These are phyloP conservation scores for Pseudorectes ferrugineus DNA, from an alignment of 2,113 vertebrate species.

Conservation along the genomic window DNA sequence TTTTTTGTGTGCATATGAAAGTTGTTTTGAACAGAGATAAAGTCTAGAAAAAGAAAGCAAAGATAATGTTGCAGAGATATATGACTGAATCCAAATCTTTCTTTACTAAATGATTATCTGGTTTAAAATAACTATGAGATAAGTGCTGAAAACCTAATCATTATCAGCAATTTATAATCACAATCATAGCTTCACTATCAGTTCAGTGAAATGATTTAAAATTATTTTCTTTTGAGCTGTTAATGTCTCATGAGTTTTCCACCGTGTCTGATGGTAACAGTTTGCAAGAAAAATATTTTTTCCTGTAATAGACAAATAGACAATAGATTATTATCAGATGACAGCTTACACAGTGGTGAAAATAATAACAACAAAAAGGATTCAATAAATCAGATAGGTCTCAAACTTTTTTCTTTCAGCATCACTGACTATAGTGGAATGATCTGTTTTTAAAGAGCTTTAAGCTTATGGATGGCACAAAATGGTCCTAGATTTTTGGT, in stretches of 20 bases:
- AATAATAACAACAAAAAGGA: constrained; percentile 22
- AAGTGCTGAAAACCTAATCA: constrained; percentile 34
- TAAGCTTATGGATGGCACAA: neutral
- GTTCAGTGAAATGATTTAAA: constrained; percentile 42
- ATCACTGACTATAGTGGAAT: neutral
- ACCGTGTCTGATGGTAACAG: neutral
- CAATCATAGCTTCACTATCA: constrained; percentile 19
- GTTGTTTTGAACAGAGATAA: constrained; percentile 16
- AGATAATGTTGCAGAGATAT: constrained; percentile 27
- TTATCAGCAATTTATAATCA: constrained; percentile 54
- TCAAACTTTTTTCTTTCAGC: neutral
- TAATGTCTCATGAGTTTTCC: constrained; percentile 37
- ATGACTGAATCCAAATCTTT: constrained; percentile 34
- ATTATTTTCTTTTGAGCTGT: constrained; percentile 52
- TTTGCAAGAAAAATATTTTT: constrained; percentile 50
- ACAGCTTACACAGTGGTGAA: neutral
- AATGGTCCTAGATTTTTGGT: neutral
- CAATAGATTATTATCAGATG: constrained; percentile 13
- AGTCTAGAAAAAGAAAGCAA: neutral
- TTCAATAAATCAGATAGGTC: neutral
- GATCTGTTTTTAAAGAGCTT: neutral
- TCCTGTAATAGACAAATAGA: constrained; percentile 18
- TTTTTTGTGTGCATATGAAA: neutral
- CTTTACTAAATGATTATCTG: constrained; percentile 39
- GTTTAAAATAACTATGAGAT: constrained; percentile 46